Conservation (phyloP, 2,888 invertebrate genomes). For the Chorisops tibialis region DNA sequence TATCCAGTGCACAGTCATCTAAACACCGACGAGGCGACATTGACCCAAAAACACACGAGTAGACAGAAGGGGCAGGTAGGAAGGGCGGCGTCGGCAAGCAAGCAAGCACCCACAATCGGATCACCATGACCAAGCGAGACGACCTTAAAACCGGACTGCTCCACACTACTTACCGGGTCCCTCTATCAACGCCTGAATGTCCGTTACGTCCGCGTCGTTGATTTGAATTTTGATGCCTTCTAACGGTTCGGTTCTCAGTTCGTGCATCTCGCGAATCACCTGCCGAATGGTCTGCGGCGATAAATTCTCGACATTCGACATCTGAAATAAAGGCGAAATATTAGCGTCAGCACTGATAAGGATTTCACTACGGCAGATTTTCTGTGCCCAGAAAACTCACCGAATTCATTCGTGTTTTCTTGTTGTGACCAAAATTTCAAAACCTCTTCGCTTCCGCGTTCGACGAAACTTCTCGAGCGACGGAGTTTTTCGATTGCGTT, state of each 20-base stretch:
- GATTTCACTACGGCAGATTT: no score
- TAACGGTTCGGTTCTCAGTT: conserved; percentile 75
- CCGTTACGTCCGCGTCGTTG: conserved; percentile 90
- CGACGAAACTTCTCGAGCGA: background rate
- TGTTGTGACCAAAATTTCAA: background rate
- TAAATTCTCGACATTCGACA: conserved; percentile 91
- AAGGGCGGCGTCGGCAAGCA: no score
- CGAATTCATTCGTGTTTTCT: conserved; percentile 16
- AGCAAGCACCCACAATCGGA: conserved; percentile 39
- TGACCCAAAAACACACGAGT: conserved; percentile 12
- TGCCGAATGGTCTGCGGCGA: conserved; percentile 88
- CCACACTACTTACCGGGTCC: conserved; percentile 67
- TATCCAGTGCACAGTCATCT: conserved; percentile 3
- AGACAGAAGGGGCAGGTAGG: no score
- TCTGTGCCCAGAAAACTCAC: conserved; percentile 11
- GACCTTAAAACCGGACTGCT: background rate
- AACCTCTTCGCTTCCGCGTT: no score
- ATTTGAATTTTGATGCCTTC: conserved; percentile 87
- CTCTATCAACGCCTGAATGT: conserved; percentile 87
- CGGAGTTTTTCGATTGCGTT: background rate
- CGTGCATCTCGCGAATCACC: conserved; percentile 84
- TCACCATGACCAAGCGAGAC: no score
- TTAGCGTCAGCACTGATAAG: no score
- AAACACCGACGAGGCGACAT: background rate
- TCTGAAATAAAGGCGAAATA: conserved; percentile 50